Conservation (phyloP, 2,888 invertebrate genomes). For the Epistrophe eligans region DNA sequence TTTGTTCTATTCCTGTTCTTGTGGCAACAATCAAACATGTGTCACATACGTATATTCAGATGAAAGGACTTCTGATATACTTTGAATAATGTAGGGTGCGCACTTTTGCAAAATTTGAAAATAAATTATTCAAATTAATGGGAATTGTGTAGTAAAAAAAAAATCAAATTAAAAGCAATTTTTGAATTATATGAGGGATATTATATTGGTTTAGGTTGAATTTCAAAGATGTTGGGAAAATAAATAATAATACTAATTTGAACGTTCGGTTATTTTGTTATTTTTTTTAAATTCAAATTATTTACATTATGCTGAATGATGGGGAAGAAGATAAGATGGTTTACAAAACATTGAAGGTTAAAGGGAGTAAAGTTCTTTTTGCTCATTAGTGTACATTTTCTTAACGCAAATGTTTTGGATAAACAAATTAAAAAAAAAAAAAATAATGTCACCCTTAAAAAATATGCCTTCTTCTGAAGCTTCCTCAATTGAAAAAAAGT, state of each 20-base stretch:
- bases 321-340: too few relatives aligned
- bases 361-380: too few relatives aligned
- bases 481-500: too few relatives aligned
- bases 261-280: not conserved
- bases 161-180: not conserved
- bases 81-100: not conserved
- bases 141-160: not conserved
- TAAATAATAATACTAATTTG: not conserved
- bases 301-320: too few relatives aligned
- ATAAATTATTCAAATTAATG: constrained; percentile 16
- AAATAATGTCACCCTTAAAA: too few relatives aligned
- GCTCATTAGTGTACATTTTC: too few relatives aligned
- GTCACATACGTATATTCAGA: not conserved
- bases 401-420: too few relatives aligned
- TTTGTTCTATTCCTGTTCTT: not conserved
- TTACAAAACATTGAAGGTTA: too few relatives aligned
- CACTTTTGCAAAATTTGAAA: not conserved
- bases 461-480: too few relatives aligned
- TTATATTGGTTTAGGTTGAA: not conserved
- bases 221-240: not conserved
- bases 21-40: not conserved
- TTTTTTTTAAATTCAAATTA: not conserved
- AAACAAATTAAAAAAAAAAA: too few relatives aligned
- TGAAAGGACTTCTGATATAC: not conserved
- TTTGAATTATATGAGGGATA: not conserved